phyloP scores from a whole-genome alignment of 2,797 vertebrate genomes.

The Dromococcyx pavoninus region DNA sequence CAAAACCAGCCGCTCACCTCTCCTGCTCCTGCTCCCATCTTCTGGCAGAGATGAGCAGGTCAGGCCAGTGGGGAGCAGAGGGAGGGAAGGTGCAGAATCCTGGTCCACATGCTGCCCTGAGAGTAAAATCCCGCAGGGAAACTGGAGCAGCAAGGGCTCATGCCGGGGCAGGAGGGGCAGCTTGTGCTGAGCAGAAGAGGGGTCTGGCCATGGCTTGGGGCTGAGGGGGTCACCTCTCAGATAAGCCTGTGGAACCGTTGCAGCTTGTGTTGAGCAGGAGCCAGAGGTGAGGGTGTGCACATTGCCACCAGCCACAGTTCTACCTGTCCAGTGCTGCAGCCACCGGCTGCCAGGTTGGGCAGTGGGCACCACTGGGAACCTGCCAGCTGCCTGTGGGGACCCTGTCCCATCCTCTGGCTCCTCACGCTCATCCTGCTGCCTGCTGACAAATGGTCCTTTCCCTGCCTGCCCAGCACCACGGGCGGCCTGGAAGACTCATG shows the following conservation, averaged over 20 bases:
- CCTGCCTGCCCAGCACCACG: rapidly evolving
- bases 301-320: neutral
- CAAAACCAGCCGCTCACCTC: rapidly evolving
- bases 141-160: neutral
- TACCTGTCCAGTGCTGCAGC: neutral
- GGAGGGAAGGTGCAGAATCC: rapidly evolving
- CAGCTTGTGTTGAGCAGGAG: neutral
- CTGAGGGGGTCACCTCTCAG: too few species aligned
- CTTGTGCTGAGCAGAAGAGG: too few species aligned
- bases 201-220: too few species aligned
- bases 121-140: neutral
- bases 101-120: rapidly evolving
- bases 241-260: rapidly evolving
- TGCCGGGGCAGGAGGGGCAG: too few species aligned
- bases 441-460: rapidly evolving
- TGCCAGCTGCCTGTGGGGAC: rapidly evolving
- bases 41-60: too few species aligned
- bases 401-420: neutral
- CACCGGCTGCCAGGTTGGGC: neutral
- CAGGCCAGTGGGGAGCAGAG: neutral
- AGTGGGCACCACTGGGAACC: rapidly evolving
- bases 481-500: neutral
- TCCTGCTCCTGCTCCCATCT: neutral
- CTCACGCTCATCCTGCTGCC: rapidly evolving
- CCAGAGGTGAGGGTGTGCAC: neutral